These are phyloP conservation scores for Salvator merianae DNA, from an alignment of 2,113 vertebrate genomes.

Conservation along the genomic window DNA sequence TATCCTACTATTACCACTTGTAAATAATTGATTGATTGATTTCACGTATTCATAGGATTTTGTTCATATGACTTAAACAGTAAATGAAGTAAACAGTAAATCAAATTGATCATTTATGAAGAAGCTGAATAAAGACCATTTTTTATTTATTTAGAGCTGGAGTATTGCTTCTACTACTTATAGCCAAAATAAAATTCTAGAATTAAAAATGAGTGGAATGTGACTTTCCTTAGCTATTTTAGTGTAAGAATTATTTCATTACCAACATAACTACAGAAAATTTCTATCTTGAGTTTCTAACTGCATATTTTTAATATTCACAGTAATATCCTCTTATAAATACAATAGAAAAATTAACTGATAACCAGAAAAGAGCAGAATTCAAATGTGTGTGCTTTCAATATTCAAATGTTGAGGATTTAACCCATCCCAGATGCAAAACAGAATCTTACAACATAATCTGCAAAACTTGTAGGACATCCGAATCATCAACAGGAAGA, in stretches of 20 bases:
- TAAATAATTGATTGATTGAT: not conserved
- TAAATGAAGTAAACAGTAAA: not conserved
- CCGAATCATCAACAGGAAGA: no score
- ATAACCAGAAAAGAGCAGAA: conserved; percentile 24
- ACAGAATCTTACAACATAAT: no score
- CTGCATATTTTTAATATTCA: conserved; percentile 5
- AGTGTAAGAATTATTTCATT: accelerated
- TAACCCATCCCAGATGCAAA: no score
- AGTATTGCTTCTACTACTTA: no score
- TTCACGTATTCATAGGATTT: no score
- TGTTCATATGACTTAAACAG: no score
- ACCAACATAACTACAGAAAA: accelerated
- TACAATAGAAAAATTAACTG: not conserved
- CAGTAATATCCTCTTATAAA: conserved; percentile 22
- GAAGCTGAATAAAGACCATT: no score
- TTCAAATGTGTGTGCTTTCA: conserved; percentile 14
- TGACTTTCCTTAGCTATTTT: not conserved
- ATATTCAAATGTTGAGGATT: no score
- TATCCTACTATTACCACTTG: no score
- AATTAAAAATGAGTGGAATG: not conserved
- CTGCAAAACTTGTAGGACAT: no score
- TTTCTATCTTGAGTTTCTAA: accelerated
- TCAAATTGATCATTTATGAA: no score
- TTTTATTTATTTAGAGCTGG: no score
- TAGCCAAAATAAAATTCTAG: not conserved